Base-by-base conservation (phyloP, 2,888 invertebrate species). In the Scaptomyza reducta region DNA sequence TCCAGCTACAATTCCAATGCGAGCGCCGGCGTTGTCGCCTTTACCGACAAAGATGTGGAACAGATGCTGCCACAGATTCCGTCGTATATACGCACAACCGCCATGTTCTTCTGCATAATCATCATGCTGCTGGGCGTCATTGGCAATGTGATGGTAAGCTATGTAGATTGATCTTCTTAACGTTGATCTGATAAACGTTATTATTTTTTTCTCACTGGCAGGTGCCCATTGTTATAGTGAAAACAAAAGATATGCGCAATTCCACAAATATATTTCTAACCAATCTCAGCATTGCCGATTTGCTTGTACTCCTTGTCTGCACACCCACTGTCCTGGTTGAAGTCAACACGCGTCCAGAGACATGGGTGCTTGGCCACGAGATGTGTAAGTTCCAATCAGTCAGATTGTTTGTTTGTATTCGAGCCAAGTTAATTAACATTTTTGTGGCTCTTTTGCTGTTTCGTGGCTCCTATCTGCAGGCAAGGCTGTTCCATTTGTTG, bases 311-410 rank as follows among this genome's bases (percentile, higher is more conserved):
- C 77, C 92, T 98, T 72, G 95, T 98, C 70, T 98, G 98, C 90
- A 97, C 98, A 70, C 98, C 98, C 7, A 97, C 98, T 1, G 97
- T 97, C 33, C 93, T 98, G 40, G 96, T 98, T n/a, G 98, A 98
- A 91, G 96, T 98, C 54, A 97, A 97, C 91, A 96, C 97, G 10
- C 95, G 95, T 80, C 97, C 97, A 13, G 97, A 98, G 91, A 96
- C 97, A 2, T 98, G 98, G 98, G 95, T 97, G 74, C 94, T 98
- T 55, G 98, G 98, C 45, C 95, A 95, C 89, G 95, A 96, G 90
- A 95, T 98, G 94, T 98, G 98, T 98, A 93, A 97, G 98, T 97
- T 22, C 11, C 47, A 46, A 41, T 14, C 46, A 38, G 22, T 38
- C 47, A 55, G 16, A 9, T 42, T 42, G 16, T 54, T n/a, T 50